Percentiles rank a stretch among this genome's conserved stretches.
These are phyloP conservation scores for Drosophila aff. DNA, from an alignment of 1,140 invertebrate species.

Conservation along the genomic window DNA sequence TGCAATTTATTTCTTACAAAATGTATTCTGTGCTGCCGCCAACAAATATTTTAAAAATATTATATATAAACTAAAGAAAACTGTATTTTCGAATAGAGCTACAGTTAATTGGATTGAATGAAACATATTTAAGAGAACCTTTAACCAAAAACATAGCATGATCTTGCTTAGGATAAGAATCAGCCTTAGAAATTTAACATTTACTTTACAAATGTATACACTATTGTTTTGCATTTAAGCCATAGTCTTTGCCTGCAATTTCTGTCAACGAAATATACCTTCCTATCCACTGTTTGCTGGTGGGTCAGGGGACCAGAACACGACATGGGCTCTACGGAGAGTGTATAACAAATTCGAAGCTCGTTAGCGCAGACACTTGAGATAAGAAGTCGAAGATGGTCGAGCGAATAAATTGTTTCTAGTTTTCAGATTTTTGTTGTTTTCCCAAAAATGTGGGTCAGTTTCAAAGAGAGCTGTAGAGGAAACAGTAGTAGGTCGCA, in stretches of 20 bases:
- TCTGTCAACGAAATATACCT: neutral
- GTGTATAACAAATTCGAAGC: slow-evolving; percentile 71
- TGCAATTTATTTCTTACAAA: neutral
- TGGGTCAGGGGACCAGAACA: slow-evolving; percentile 27
- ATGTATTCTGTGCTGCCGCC: neutral
- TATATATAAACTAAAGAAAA: too few species aligned
- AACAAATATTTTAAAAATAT: too few species aligned
- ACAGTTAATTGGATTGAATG: too few species aligned
- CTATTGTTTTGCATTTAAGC: too few species aligned
- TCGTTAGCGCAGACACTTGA: slow-evolving; percentile 78
- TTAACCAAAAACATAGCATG: too few species aligned
- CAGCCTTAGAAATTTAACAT: too few species aligned
- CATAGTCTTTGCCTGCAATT: neutral
- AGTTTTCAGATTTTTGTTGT: slow-evolving; percentile 37
- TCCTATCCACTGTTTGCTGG: slow-evolving; percentile 4
- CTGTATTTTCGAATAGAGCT: too few species aligned
- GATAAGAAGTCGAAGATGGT: slow-evolving; percentile 64
- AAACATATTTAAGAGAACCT: too few species aligned
- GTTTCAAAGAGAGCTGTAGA: slow-evolving; percentile 5
- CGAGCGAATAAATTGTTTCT: slow-evolving; percentile 57
- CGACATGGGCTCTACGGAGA: slow-evolving; percentile 12
- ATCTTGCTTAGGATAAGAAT: too few species aligned
- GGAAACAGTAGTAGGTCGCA: slow-evolving; percentile 7
- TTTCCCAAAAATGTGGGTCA: slow-evolving; percentile 43
- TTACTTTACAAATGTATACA: too few species aligned